Evolutionary conservation across 2,797 vertebrate species (phyloP).

Genomic region (Girardinus metallicus): DNA sequence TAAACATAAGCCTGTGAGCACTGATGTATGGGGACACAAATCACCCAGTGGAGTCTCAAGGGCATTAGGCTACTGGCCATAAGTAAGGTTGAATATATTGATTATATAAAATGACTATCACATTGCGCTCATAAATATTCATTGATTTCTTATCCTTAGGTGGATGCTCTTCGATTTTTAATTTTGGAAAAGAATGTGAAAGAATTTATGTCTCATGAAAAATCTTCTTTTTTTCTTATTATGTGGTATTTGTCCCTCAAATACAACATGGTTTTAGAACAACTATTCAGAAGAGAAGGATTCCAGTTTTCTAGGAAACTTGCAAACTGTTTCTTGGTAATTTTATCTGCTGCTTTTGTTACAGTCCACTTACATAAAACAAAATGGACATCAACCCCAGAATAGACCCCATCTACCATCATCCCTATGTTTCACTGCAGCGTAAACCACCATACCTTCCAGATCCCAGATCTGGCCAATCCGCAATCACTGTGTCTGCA

Average conservation of each 20-base stretch:
- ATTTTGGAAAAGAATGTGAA: conserved; percentile 51
- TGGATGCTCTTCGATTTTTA: conserved; percentile 60
- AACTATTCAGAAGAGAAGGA: conserved; percentile 12
- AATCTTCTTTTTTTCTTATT: background rate
- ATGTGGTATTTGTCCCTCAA: background rate
- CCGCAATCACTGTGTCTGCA: conserved; percentile 63
- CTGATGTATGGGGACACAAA: conserved; percentile 59
- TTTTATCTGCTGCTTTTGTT: conserved; percentile 43
- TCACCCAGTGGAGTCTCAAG: conserved; percentile 60
- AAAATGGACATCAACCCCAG: conserved; percentile 54
- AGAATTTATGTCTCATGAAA: conserved; percentile 32
- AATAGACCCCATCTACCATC: conserved; percentile 51
- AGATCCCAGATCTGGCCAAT: conserved; percentile 50
- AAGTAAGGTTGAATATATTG: conserved; percentile 64
- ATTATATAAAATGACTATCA: conserved; percentile 70
- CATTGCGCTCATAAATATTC: conserved; percentile 70
- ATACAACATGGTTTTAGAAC: background rate
- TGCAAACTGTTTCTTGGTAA: conserved; percentile 43
- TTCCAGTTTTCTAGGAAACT: conserved; percentile 47
- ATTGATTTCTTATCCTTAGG: conserved; percentile 66
- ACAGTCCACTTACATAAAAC: conserved; percentile 64
- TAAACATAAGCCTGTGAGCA: conserved; percentile 37
- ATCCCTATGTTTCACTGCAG: conserved; percentile 45
- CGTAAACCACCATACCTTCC: conserved; percentile 60
- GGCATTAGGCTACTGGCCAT: conserved; percentile 51